Percentiles rank a stretch among this genome's conserved stretches.
Conservation (phyloP, 2,113 vertebrate genomes). For the Sebastes schlegelii region DNA sequence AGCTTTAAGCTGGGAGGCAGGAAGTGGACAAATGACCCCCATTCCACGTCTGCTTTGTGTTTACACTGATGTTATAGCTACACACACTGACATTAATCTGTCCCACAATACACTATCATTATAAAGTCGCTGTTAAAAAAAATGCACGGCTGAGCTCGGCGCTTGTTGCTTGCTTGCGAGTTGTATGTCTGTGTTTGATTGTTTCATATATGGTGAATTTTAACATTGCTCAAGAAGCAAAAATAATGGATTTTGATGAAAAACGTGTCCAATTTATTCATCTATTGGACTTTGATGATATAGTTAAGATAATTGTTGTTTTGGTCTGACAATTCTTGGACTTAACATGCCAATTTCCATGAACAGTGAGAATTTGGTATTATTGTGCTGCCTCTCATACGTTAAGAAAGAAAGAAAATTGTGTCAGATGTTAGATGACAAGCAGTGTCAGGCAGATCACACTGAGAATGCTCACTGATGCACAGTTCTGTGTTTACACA, state of each 20-base stretch:
- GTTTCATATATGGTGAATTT: neutral
- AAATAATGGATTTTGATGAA: neutral
- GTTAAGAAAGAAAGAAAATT: neutral
- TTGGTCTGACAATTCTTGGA: neutral
- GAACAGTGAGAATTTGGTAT: neutral
- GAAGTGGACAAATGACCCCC: conserved; percentile 21
- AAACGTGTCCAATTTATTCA: too few relatives aligned
- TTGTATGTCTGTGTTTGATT: neutral
- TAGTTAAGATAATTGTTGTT: neutral
- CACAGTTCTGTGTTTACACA: neutral
- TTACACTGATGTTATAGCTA: neutral
- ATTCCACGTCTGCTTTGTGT: neutral
- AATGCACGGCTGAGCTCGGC: too few relatives aligned
- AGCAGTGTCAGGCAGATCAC: neutral
- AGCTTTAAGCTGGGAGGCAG: conserved; percentile 12
- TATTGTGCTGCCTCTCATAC: neutral
- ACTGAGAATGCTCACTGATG: neutral
- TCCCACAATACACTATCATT: neutral
- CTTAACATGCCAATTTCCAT: neutral
- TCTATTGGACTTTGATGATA: neutral
- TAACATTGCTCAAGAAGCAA: neutral
- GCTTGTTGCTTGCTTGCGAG: too few relatives aligned
- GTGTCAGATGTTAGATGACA: neutral
- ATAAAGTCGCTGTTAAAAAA: too few relatives aligned
- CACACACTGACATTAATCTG: neutral